These are phyloP conservation scores for Limonius californicus DNA, from an alignment of 1,140 invertebrate species.

Conservation along the genomic window DNA sequence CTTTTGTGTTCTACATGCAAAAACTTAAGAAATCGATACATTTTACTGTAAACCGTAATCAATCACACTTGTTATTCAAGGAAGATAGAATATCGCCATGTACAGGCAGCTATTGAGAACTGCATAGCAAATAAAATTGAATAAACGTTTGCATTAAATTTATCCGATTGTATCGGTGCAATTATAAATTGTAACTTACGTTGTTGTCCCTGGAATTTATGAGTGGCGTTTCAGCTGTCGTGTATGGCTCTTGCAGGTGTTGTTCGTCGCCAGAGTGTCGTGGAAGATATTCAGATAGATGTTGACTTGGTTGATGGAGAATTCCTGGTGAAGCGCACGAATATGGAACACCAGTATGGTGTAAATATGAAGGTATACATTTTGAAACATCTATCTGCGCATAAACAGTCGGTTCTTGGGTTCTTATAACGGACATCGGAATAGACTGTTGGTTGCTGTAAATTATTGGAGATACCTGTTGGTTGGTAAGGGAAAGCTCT, in stretches of 20 bases:
- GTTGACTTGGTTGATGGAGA: slow-evolving; percentile 43
- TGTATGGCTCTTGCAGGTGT: slow-evolving; percentile 37
- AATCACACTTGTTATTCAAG: too few species aligned
- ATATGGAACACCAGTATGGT: slow-evolving; percentile 39
- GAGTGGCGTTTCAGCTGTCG: slow-evolving; percentile 42
- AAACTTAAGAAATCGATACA: too few species aligned
- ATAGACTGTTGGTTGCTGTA: slow-evolving; percentile 44
- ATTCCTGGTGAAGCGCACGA: slow-evolving; percentile 41
- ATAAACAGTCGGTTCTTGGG: slow-evolving; percentile 50
- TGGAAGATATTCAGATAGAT: slow-evolving; percentile 42
- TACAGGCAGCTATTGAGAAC: too few species aligned
- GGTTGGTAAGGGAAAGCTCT: slow-evolving; percentile 49
- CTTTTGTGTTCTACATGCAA: too few species aligned
- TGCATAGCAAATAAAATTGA: too few species aligned
- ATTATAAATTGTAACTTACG: too few species aligned
- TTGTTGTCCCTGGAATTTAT: slow-evolving; percentile 38
- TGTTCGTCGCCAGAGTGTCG: slow-evolving; percentile 40
- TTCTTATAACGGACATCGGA: slow-evolving; percentile 42
- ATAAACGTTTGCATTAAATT: too few species aligned
- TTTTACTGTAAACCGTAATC: too few species aligned
- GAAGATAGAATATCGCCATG: too few species aligned
- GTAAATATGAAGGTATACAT: slow-evolving; percentile 34
- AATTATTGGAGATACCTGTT: slow-evolving; percentile 46
- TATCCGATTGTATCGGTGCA: too few species aligned
- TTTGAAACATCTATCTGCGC: slow-evolving; percentile 51